Evolutionary conservation across 2,888 invertebrate genomes (phyloP).

Genomic region (Fabriciana adippe): DNA sequence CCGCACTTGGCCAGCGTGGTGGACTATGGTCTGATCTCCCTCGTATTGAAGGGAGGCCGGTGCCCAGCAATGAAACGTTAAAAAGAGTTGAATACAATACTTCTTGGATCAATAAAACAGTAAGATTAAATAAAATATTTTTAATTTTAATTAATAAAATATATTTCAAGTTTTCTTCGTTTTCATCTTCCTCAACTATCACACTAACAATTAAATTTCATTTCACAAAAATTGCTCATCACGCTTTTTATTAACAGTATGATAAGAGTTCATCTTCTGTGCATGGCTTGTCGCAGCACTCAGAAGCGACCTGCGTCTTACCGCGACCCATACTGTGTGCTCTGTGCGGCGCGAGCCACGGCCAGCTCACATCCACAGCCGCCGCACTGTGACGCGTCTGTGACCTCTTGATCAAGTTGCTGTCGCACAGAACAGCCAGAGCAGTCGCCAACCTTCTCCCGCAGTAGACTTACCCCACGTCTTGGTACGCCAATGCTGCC

Average conservation of each 20-base stretch:
- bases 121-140: too few species aligned
- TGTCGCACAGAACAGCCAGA: slow-evolving; percentile 38
- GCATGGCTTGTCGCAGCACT: slow-evolving; percentile 55
- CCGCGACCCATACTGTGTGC: slow-evolving; percentile 43
- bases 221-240: too few species aligned
- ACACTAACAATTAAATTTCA: too few species aligned
- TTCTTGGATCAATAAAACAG: too few species aligned
- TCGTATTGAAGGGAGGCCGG: too few species aligned
- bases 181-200: too few species aligned
- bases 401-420: slow-evolving; percentile 37
- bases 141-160: too few species aligned
- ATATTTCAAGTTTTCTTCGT: too few species aligned
- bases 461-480: slow-evolving; percentile 17
- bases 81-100: too few species aligned
- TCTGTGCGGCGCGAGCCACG: slow-evolving; percentile 44
- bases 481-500: slow-evolving; percentile 3
- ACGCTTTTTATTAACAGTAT: slow-evolving; percentile 18
- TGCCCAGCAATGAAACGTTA: too few species aligned
- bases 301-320: slow-evolving; percentile 49
- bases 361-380: slow-evolving; percentile 33
- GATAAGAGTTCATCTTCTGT: slow-evolving; percentile 31
- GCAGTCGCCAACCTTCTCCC: slow-evolving; percentile 40
- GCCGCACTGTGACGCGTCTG: slow-evolving; percentile 15
- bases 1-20: too few species aligned
- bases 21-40: too few species aligned